Evolutionary conservation across 2,797 vertebrate genomes (phyloP).

Genomic region (Streptopelia turtur): DNA sequence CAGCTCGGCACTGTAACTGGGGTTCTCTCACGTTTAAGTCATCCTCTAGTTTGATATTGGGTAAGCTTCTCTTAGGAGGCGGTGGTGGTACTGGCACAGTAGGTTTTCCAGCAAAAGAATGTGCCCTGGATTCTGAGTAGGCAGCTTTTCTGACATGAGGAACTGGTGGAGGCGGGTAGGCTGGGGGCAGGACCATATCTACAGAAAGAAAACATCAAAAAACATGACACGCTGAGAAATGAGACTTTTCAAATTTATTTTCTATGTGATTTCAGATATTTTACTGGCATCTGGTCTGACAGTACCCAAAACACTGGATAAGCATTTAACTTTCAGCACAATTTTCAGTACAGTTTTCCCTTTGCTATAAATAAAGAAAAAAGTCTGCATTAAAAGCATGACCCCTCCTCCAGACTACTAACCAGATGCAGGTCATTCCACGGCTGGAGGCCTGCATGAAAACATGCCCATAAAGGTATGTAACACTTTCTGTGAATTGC

Average conservation of each 20-base stretch:
- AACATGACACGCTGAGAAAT: not conserved
- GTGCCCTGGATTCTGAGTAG: slow-evolving; percentile 56
- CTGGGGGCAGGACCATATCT: slow-evolving; percentile 84
- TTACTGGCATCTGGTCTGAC: not conserved
- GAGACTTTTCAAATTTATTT: not conserved
- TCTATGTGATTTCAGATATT: not conserved
- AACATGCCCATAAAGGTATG: not conserved
- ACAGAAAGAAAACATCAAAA: not conserved
- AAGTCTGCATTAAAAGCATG: not conserved
- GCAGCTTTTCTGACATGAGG: slow-evolving; percentile 73
- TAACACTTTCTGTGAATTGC: not conserved
- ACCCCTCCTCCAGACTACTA: not conserved
- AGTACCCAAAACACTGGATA: not conserved
- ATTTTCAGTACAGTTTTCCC: not conserved
- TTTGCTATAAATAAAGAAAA: not conserved
- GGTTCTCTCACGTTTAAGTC: slow-evolving; percentile 3
- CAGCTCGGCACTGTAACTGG: not conserved
- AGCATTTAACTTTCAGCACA: not conserved
- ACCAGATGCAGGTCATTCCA: not conserved
- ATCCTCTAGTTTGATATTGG: slow-evolving; percentile 66
- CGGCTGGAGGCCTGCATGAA: not conserved
- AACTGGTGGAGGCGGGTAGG: slow-evolving; percentile 91
- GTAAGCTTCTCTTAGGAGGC: slow-evolving; percentile 67
- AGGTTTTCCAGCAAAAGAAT: slow-evolving; percentile 56
- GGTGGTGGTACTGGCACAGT: slow-evolving; percentile 69